Evolutionary conservation across 2,888 invertebrate genomes (phyloP).

Genomic region (Dasysyrphus albostriatus): DNA sequence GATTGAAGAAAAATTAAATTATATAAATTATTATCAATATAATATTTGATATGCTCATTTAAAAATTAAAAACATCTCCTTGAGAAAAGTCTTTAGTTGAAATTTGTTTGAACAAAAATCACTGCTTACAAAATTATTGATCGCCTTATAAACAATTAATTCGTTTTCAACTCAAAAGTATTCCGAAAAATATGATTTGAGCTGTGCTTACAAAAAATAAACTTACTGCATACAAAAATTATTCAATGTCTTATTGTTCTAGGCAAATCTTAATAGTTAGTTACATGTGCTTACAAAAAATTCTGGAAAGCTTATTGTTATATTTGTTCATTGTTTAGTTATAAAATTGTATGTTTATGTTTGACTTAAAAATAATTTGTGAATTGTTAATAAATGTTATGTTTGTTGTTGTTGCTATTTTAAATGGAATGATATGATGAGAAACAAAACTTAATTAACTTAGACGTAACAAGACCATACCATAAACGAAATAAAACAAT

Average conservation of each 20-base stretch:
- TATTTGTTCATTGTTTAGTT: conserved; percentile 64
- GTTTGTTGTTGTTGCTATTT: neutral
- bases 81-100: neutral
- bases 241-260: conserved; percentile 49
- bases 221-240: conserved; percentile 44
- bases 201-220: conserved; percentile 62
- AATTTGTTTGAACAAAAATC: neutral
- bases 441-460: conserved; percentile 46
- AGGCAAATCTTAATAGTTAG: conserved; percentile 53
- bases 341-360: conserved; percentile 6
- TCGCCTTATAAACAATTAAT: neutral
- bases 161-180: conserved; percentile 2
- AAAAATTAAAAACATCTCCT: conserved; percentile 19
- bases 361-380: conserved; percentile 65
- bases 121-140: conserved; percentile 47
- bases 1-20: conserved; percentile 25
- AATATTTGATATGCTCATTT: conserved; percentile 27
- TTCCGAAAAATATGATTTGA: conserved; percentile 6
- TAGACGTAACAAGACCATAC: conserved; percentile 49
- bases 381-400: conserved; percentile 41
- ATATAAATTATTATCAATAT: conserved; percentile 30
- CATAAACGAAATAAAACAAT: conserved; percentile 71
- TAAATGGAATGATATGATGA: conserved; percentile 71
- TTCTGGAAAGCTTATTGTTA: conserved; percentile 58
- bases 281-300: conserved; percentile 66